Conservation (phyloP, 2,113 vertebrate species). For the Sturnira hondurensis region DNA sequence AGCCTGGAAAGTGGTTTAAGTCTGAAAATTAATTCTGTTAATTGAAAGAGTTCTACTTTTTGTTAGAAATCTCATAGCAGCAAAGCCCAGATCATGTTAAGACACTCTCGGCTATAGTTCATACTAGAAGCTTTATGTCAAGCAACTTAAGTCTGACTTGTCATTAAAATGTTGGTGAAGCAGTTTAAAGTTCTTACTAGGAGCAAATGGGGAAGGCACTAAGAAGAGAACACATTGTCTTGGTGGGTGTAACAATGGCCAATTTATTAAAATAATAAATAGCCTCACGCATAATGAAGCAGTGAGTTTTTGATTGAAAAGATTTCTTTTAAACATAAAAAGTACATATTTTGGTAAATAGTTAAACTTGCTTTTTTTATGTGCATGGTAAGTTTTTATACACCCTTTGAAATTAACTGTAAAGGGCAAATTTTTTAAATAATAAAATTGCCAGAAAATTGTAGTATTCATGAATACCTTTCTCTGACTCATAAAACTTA, state of each 20-base stretch:
- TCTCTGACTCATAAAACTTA: neutral
- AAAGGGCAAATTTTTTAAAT: neutral
- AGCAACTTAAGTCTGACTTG: neutral
- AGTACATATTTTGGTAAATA: conserved; percentile 5
- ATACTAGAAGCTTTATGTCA: neutral
- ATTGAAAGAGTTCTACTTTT: conserved; percentile 2
- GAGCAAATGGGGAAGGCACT: neutral
- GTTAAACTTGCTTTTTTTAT: neutral
- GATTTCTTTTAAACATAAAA: neutral
- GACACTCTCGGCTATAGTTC: neutral
- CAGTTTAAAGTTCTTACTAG: neutral
- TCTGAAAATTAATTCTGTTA: neutral
- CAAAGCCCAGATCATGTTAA: conserved; percentile 29
- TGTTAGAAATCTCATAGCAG: neutral
- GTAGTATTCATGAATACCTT: neutral
- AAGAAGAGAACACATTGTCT: neutral
- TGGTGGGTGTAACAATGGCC: neutral
- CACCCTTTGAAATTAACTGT: neutral
- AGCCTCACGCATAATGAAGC: neutral
- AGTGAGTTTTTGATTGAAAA: neutral
- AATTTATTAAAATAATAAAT: neutral
- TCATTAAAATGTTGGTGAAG: neutral
- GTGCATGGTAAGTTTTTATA: neutral
- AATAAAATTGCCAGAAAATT: neutral
- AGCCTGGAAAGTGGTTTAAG: neutral